phyloP scores from a whole-genome alignment of 2,113 vertebrate species.

The western clawed frog (Xenopus tropicalis) region UCB_Xtro_10.0 CM004444.2:119454501-119455000 shows the following conservation, averaged over 20 bases:
- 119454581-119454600: neutral
- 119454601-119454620: neutral
- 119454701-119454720: neutral
- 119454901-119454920: constrained; percentile 30
- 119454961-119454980: constrained; percentile 38
- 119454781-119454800: constrained; percentile 9
- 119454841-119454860: constrained; percentile 25
- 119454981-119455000: constrained; percentile 31
- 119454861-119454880: constrained; percentile 4
- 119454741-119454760: neutral
- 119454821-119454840: constrained; percentile 24
- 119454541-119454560: neutral
- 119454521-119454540: neutral
- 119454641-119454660: neutral
- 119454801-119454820: neutral
- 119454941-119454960: constrained; percentile 26
- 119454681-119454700: neutral
- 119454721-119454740: neutral
- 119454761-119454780: constrained; percentile 11
- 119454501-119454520: neutral
- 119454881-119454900: constrained; percentile 30
- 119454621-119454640: neutral
- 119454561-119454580: neutral
- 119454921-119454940: constrained; percentile 16
- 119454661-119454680: neutral